Percentiles rank a stretch among this genome's conserved stretches.
These are phyloP conservation scores for Habropoda laboriosa DNA, from an alignment of 1,140 invertebrate species.

Conservation along the genomic window DNA sequence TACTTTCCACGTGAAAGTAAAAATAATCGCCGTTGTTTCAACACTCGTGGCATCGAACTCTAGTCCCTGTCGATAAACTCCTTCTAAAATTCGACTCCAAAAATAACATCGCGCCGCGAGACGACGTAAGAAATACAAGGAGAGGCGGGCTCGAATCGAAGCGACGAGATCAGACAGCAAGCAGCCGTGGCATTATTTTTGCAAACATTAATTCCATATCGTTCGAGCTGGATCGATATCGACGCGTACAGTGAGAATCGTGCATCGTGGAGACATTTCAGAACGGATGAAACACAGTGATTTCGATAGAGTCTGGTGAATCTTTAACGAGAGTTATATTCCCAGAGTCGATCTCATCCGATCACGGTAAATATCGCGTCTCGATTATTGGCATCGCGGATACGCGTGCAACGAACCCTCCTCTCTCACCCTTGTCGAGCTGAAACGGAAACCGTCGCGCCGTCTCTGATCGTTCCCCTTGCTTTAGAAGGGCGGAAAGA, in stretches of 20 bases:
- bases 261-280: background rate
- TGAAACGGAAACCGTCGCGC: slow-evolving; percentile 42
- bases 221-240: background rate
- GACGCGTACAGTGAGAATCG: background rate
- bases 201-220: background rate
- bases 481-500: no score
- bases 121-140: background rate
- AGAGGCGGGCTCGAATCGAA: background rate
- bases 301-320: slow-evolving; percentile 29
- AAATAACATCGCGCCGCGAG: no score
- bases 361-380: slow-evolving; percentile 41
- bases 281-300: background rate
- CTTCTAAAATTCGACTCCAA: no score
- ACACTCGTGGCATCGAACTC: no score
- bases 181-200: background rate
- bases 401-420: slow-evolving; percentile 12
- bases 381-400: background rate
- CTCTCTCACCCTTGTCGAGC: slow-evolving; percentile 7
- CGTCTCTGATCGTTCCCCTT: background rate
- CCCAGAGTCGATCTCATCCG: slow-evolving; percentile 1
- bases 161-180: background rate
- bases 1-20: no score
- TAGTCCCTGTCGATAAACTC: no score
- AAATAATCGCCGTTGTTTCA: no score
- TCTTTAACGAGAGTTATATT: slow-evolving; percentile 47